Evolutionary conservation across 2,888 invertebrate species (phyloP).

Genomic region (Tetragnatha montana): DNA sequence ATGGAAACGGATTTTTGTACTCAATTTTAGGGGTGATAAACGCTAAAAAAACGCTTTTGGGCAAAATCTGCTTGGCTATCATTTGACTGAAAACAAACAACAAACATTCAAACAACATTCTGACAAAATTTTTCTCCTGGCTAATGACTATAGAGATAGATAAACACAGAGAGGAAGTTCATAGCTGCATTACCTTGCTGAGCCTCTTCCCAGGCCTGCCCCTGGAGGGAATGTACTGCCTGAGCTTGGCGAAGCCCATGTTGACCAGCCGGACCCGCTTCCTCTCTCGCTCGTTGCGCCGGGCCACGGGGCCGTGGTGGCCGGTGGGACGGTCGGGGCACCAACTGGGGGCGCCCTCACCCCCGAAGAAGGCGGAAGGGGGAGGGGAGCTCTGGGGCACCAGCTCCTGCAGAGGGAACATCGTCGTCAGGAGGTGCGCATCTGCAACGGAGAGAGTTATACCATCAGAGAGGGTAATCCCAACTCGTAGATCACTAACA

Average conservation of each 20-base stretch:
- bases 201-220: conserved; percentile 63
- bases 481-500: too few species aligned
- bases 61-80: too few species aligned
- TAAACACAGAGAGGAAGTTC: not conserved
- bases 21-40: too few species aligned
- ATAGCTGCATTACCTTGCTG: conserved; percentile 44
- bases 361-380: conserved; percentile 35
- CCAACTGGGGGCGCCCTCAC: conserved; percentile 15
- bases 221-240: conserved; percentile 86
- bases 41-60: too few species aligned
- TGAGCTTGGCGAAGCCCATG: conserved; percentile 87
- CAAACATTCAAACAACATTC: too few species aligned
- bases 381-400: conserved; percentile 19
- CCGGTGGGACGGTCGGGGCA: conserved; percentile 15
- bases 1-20: too few species aligned
- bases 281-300: conserved; percentile 93
- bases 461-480: too few species aligned
- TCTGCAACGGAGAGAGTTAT: too few species aligned
- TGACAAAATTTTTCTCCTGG: too few species aligned
- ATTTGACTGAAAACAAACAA: too few species aligned
- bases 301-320: conserved; percentile 81
- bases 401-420: conserved; percentile 50
- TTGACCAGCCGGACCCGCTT: conserved; percentile 90
- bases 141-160: not conserved
- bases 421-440: conserved; percentile 4